Base-by-base conservation (phyloP, 1,140 invertebrate genomes). In the Akabosia matsudoensis region DNA sequence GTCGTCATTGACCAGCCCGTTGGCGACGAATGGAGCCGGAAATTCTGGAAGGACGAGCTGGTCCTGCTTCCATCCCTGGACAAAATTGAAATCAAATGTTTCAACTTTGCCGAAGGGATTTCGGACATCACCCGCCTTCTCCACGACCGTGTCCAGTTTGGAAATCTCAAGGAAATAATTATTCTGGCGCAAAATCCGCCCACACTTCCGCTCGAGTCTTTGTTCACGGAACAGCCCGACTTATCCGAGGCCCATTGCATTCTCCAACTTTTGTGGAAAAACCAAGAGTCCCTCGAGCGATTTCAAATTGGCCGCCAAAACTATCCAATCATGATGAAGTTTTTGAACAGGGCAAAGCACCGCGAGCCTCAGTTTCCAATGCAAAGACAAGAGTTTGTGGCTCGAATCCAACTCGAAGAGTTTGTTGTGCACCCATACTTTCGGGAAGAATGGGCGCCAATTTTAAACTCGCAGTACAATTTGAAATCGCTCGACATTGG, bases 81-180 rank as follows among this genome's bases (percentile, higher is more conserved):
- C 45, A 67, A 1, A 22, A 33, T 77, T 45, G 76, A 77, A 52
- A 74, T 77, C 18, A 52, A 52, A 70, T 77, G 76, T 33, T 77
- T 71, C 54, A 77, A 54, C 22, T 77, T 77, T 16, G 37, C 71
- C 2, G 76, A 77, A 4, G 54, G 71, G n/a, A 45, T 74, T 1
- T 28, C 72, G 16, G 76, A 77, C 13, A 45, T 77, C 0, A 37
- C 72, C 13, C 33, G 34, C 14, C 72, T 77, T 37, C 72, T 77
- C 2, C 52, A 74, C 18, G 72, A 74, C 16, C 33, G 33, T 18
- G 33, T 72, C 18, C 2, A 34, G 13, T 72, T 72, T 45, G 37
- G 37, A 22, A 34, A 51, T 22, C 33, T 72, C 2, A 72, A 72
- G 34, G 70, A 72, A 24, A 51, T 72, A 3, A 7, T 16, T 28